Evolutionary conservation across 2,113 vertebrate genomes (phyloP).

Genomic region (Ptychochromis oligacanthus): DNA sequence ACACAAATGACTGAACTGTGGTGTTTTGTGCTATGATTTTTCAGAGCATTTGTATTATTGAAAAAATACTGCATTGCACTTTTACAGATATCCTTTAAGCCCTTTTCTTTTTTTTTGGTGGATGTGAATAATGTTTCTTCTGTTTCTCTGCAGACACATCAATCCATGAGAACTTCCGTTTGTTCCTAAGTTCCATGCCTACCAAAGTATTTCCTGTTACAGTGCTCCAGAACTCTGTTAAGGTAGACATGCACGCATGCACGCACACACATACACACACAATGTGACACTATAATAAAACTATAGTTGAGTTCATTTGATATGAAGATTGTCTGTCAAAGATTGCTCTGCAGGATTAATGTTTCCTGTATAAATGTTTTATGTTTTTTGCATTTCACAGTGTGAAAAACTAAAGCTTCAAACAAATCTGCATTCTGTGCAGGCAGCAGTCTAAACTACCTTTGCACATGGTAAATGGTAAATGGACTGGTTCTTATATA

Average conservation of each 20-base stretch:
- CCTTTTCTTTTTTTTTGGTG: neutral
- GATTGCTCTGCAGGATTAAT: neutral
- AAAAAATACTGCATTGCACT: neutral
- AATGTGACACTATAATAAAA: neutral
- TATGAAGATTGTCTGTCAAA: neutral
- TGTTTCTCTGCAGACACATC: slow-evolving; percentile 68
- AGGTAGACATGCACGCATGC: slow-evolving; percentile 72
- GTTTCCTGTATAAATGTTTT: neutral
- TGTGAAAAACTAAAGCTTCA: neutral
- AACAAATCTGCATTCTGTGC: neutral
- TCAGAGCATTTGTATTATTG: neutral
- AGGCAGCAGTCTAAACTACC: neutral
- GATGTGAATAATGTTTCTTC: neutral
- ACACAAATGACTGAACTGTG: neutral
- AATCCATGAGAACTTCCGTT: slow-evolving; percentile 83
- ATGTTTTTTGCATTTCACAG: neutral
- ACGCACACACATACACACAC: neutral
- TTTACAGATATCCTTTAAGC: slow-evolving; percentile 1
- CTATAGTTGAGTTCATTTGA: neutral
- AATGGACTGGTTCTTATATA: no score
- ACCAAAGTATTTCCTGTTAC: slow-evolving; percentile 84
- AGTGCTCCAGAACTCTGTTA: slow-evolving; percentile 88
- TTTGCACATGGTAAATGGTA: no score
- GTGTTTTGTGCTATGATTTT: neutral
- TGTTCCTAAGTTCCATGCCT: slow-evolving; percentile 90